Percentiles rank a stretch among this genome's conserved stretches.
These are phyloP conservation scores for Spialia ferax DNA, from an alignment of 2,888 invertebrate species.

Conservation along the genomic window DNA sequence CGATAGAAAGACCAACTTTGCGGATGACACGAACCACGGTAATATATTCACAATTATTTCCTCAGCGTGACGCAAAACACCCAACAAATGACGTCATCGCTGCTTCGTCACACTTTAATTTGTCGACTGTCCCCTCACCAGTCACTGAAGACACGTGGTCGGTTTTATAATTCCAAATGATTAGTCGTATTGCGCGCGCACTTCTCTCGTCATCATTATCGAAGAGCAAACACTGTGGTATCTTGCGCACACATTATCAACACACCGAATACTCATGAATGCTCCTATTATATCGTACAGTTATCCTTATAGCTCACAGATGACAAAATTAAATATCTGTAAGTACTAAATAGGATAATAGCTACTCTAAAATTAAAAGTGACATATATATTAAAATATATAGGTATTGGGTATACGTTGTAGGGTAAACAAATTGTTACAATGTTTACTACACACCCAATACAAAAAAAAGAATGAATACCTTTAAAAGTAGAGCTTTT, in stretches of 20 bases:
- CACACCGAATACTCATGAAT: constrained; percentile 55
- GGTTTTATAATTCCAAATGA: constrained; percentile 55
- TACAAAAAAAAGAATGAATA: too few relatives aligned
- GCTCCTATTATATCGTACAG: constrained; percentile 58
- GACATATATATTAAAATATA: too few relatives aligned
- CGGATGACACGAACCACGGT: constrained; percentile 59
- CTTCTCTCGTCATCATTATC: constrained; percentile 66
- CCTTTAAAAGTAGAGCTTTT: too few relatives aligned
- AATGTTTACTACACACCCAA: too few relatives aligned
- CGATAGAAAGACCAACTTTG: constrained; percentile 61
- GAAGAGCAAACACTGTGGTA: constrained; percentile 75
- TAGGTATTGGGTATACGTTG: too few relatives aligned
- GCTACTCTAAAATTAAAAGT: too few relatives aligned
- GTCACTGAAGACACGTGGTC: constrained; percentile 58
- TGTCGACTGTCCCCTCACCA: constrained; percentile 38
- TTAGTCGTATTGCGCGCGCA: constrained; percentile 59
- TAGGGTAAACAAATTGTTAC: too few relatives aligned
- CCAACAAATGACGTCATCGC: constrained; percentile 52
- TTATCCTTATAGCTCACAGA: constrained; percentile 47
- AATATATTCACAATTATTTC: constrained; percentile 56
- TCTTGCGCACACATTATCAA: constrained; percentile 62
- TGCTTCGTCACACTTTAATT: constrained; percentile 37
- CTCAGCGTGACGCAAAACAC: constrained; percentile 47
- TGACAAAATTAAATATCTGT: too few relatives aligned
- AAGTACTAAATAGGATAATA: too few relatives aligned